phyloP scores from a whole-genome alignment of 2,113 vertebrate species.

The Synodontis membranacea region DNA sequence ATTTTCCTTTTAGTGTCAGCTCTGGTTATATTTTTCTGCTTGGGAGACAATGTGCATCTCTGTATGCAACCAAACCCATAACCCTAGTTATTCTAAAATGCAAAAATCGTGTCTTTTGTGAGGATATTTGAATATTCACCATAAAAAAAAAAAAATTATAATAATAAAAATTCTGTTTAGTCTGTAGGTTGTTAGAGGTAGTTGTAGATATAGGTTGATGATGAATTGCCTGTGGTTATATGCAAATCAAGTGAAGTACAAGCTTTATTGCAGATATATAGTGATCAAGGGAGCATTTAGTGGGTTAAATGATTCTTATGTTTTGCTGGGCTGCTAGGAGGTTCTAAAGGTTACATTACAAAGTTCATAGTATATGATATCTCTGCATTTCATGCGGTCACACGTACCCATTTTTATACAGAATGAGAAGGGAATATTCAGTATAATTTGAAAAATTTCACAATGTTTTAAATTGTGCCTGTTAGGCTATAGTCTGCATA shows the following conservation, averaged over 20 bases:
- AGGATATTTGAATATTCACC: neutral
- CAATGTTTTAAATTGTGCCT: constrained; percentile 10
- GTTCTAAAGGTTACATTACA: neutral
- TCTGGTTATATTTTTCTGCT: neutral
- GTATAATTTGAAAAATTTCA: neutral
- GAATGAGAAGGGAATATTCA: neutral
- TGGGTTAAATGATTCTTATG: neutral
- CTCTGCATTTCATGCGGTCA: neutral
- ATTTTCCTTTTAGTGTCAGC: neutral
- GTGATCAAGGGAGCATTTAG: neutral
- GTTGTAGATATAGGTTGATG: neutral
- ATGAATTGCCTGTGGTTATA: neutral
- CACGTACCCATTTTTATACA: neutral
- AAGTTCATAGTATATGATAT: neutral
- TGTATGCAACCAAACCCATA: neutral
- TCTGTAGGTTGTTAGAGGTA: neutral
- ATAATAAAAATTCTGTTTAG: neutral
- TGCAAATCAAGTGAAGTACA: neutral
- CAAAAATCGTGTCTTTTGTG: neutral
- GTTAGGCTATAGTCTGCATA: neutral
- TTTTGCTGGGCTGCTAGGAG: neutral
- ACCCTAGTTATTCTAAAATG: neutral
- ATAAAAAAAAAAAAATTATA: no score
- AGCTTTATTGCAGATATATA: neutral
- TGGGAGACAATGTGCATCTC: neutral